These are phyloP conservation scores for Zophobas morio DNA, from an alignment of 1,140 invertebrate species.

Conservation along the genomic window DNA sequence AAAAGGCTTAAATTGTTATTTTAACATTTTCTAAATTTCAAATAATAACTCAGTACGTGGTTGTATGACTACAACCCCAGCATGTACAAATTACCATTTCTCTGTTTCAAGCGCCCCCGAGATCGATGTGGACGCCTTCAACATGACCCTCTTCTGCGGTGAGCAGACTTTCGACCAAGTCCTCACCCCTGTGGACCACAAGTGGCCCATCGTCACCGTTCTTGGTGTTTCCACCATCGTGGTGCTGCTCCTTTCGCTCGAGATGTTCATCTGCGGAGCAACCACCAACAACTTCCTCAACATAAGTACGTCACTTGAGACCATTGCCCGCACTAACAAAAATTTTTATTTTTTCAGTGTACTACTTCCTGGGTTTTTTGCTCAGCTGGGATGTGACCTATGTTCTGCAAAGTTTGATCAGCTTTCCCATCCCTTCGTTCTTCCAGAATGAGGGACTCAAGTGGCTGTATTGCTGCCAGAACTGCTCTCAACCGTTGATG, in stretches of 20 bases:
- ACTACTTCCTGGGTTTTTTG: slow-evolving; percentile 12
- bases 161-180: neutral
- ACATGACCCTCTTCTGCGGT: neutral
- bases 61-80: too few species aligned
- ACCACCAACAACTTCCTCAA: neutral
- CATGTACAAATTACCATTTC: neutral
- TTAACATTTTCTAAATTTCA: too few species aligned
- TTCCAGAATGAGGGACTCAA: slow-evolving; percentile 2
- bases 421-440: slow-evolving; percentile 14
- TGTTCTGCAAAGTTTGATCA: neutral
- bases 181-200: neutral
- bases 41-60: too few species aligned
- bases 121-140: neutral
- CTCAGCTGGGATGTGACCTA: neutral
- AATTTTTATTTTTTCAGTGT: slow-evolving; percentile 4
- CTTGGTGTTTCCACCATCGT: neutral
- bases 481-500: neutral
- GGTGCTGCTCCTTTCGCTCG: neutral
- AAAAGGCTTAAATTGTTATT: too few species aligned
- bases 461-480: slow-evolving; percentile 3
- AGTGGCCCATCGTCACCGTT: slow-evolving; percentile 3
- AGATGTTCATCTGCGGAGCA: neutral
- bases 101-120: neutral
- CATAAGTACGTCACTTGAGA: neutral
- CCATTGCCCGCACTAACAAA: neutral